Conservation (phyloP, 2,797 vertebrate species). For the Anguilla obscura region DNA sequence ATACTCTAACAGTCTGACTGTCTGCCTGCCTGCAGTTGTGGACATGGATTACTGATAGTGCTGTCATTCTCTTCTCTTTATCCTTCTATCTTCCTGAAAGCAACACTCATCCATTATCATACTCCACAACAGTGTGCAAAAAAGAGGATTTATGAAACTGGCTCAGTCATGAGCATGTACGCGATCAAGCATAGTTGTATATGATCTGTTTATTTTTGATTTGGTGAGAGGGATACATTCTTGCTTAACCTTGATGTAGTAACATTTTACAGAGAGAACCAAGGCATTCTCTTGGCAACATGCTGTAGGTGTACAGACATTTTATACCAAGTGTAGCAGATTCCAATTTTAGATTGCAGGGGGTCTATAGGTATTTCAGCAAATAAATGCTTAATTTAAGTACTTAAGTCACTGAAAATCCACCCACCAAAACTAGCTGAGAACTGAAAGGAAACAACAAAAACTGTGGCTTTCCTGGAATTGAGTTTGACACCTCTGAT, state of each 20-base stretch:
- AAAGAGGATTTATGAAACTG: background rate
- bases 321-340: background rate
- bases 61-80: background rate
- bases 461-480: background rate
- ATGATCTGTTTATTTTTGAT: background rate
- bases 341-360: background rate
- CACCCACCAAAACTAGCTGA: background rate
- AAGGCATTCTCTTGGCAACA: background rate
- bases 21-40: background rate
- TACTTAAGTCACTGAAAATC: background rate
- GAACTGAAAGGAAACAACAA: background rate
- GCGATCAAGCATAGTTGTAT: background rate
- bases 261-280: background rate
- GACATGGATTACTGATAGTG: background rate
- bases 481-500: background rate
- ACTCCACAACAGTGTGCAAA: background rate
- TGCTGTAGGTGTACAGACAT: background rate
- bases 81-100: background rate
- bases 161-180: background rate
- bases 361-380: background rate
- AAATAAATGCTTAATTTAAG: background rate
- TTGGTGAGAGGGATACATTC: background rate
- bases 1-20: background rate
- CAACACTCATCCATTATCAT: background rate
- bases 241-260: background rate